Conservation (phyloP, 2,797 vertebrate species). For the Octomys mimax region DNA sequence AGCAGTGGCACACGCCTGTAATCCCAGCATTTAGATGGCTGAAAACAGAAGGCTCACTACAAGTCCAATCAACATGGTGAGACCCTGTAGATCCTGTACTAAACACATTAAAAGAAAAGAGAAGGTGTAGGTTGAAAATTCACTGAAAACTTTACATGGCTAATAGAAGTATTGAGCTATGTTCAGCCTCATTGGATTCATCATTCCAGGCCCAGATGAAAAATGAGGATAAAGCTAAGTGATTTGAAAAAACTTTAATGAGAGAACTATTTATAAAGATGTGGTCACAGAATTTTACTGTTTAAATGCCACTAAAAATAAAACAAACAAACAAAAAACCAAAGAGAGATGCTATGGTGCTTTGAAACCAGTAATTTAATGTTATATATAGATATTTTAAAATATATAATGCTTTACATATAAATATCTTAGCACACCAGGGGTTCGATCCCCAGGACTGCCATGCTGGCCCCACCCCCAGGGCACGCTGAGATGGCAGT, state of each 20-base stretch:
- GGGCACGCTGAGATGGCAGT: no score
- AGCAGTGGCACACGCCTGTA: no score
- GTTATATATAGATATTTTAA: neutral
- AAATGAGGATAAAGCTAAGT: neutral
- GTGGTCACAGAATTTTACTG: neutral
- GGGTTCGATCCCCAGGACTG: no score
- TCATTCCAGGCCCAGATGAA: neutral
- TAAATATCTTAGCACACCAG: no score
- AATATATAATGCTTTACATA: neutral
- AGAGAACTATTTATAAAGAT: neutral
- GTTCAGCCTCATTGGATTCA: neutral
- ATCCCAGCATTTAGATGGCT: no score
- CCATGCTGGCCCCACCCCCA: no score
- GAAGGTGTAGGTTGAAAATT: neutral
- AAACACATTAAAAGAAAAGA: neutral
- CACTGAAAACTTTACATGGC: neutral
- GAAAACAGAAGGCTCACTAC: no score
- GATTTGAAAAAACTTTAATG: neutral
- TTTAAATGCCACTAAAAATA: neutral
- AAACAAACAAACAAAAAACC: neutral
- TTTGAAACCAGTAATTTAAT: constrained; percentile 27
- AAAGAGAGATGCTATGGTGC: neutral
- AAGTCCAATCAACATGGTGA: no score
- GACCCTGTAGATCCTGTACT: no score
- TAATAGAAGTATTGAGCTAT: neutral